Evolutionary conservation across 2,888 invertebrate species (phyloP).

Genomic region (Drosophila limbata): DNA sequence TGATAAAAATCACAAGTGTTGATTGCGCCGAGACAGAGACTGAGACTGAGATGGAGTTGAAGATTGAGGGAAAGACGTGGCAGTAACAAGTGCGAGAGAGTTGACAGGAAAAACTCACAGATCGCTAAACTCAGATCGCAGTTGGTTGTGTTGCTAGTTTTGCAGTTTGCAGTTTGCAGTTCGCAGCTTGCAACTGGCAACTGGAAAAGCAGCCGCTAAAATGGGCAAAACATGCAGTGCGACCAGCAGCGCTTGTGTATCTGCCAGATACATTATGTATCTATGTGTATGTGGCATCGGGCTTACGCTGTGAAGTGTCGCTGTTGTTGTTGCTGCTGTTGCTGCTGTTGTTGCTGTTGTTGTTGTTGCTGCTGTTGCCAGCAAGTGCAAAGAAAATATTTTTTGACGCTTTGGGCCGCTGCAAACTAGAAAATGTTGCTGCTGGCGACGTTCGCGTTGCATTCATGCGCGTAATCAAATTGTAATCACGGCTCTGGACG

Average conservation of each 20-base stretch:
- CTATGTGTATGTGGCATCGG: conserved; percentile 30
- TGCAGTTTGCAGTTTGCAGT: conserved; percentile 48
- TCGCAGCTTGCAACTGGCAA: conserved; percentile 41
- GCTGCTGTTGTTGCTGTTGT: conserved; percentile 28
- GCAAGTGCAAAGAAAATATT: conserved; percentile 82
- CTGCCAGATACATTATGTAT: conserved; percentile 77
- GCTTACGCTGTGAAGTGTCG: conserved; percentile 33
- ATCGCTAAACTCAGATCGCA: conserved; percentile 54
- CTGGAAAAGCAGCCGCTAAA: conserved; percentile 73
- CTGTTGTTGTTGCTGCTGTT: conserved; percentile 8
- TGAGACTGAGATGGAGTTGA: too few species aligned
- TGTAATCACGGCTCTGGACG: conserved; percentile 78
- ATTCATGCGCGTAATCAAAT: conserved; percentile 83
- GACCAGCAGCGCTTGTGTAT: conserved; percentile 72
- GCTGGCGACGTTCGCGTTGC: conserved; percentile 68
- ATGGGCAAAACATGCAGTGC: conserved; percentile 80
- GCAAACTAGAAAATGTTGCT: conserved; percentile 72
- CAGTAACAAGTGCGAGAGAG: conserved; percentile 72
- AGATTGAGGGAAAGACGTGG: neutral
- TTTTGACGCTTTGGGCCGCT: conserved; percentile 76
- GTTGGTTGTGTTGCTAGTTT: conserved; percentile 21
- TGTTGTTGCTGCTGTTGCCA: conserved; percentile 31
- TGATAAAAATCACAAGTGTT: conserved; percentile 82
- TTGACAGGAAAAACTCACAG: conserved; percentile 77
- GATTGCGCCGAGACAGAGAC: conserved; percentile 58